Evolutionary conservation across 2,113 vertebrate genomes (phyloP).

Genomic region (Motacilla alba): DNA sequence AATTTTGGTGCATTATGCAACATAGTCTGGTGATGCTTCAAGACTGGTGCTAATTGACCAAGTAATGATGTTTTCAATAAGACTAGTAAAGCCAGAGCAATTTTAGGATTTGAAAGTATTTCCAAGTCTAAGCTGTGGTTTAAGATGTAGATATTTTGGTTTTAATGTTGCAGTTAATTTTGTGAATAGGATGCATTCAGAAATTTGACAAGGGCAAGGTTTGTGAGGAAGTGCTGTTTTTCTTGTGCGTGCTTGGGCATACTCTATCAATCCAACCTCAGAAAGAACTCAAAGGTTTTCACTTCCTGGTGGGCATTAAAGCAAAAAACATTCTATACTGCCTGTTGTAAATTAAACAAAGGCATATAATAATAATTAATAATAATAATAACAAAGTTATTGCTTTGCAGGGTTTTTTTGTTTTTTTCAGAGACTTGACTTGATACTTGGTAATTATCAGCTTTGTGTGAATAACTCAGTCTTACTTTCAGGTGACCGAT

Average conservation of each 20-base stretch:
- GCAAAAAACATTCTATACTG: background rate
- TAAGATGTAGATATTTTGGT: background rate
- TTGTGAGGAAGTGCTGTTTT: background rate
- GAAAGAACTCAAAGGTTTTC: background rate
- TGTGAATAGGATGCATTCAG: background rate
- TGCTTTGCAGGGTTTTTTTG: background rate
- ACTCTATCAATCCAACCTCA: background rate
- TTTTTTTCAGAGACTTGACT: background rate
- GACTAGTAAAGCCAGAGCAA: background rate
- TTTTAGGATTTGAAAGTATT: background rate
- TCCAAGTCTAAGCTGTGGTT: background rate
- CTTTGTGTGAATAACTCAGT: conserved; percentile 2
- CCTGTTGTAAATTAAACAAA: background rate
- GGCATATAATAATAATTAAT: background rate
- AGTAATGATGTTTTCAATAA: background rate
- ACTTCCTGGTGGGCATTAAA: background rate
- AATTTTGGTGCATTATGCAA: background rate
- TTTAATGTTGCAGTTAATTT: background rate
- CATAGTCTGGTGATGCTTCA: background rate
- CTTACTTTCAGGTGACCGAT: background rate
- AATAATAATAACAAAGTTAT: background rate
- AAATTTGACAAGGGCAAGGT: background rate
- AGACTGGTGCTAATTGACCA: background rate
- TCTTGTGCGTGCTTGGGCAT: background rate
- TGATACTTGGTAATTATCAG: background rate